These are phyloP conservation scores for Peromyscus polionotus DNA, from an alignment of 2,113 vertebrate genomes.

Conservation along the genomic window DNA sequence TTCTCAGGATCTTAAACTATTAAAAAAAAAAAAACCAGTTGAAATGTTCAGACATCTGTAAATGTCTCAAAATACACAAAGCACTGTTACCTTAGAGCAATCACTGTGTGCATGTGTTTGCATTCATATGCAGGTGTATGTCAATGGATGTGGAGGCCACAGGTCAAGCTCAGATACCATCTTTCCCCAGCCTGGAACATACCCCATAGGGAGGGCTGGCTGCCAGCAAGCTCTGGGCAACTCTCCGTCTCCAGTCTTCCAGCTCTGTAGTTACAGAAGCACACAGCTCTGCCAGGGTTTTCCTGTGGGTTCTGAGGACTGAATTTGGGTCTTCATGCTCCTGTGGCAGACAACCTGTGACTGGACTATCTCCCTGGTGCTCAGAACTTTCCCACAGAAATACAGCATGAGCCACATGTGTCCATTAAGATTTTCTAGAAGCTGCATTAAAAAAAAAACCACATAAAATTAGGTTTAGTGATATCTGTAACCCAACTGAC, in stretches of 20 bases:
- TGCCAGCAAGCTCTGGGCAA: neutral
- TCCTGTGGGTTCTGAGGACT: neutral
- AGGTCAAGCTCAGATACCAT: neutral
- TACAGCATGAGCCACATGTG: neutral
- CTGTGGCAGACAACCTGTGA: too few species aligned
- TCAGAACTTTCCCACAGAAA: neutral
- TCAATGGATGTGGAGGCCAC: neutral
- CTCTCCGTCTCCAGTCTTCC: neutral
- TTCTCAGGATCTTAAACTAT: neutral
- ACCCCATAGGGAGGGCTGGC: neutral
- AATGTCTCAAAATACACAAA: neutral
- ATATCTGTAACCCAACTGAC: neutral
- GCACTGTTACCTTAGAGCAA: neutral
- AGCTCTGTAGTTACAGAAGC: neutral
- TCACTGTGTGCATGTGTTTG: accelerated
- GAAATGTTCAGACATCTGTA: neutral
- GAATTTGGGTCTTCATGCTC: neutral
- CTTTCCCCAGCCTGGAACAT: neutral
- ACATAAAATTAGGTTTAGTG: neutral
- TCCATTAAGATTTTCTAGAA: neutral
- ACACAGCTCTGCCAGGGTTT: neutral
- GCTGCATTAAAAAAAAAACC: neutral
- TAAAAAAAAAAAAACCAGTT: neutral
- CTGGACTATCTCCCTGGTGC: neutral
- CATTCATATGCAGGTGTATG: neutral